Base-by-base conservation (phyloP, 2,797 vertebrate species). In the Dryobates pubescens region DNA sequence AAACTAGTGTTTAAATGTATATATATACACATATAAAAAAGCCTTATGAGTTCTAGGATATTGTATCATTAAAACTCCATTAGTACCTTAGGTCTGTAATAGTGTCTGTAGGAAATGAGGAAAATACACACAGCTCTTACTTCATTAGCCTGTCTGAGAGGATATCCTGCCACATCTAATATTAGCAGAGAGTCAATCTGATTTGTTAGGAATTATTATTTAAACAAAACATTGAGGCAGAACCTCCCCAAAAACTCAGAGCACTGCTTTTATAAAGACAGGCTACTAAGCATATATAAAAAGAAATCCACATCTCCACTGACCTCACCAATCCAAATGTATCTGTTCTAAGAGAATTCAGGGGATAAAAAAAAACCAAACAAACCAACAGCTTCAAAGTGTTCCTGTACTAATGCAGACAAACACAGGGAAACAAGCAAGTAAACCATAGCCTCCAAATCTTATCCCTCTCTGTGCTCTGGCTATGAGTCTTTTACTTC, bases 11-110 rank as follows among this genome's bases (percentile, higher is more conserved):
- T 96, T 94, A 95, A 97, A 92, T 88, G 89, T 87, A 69, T 16
- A 94, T 75, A 77, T 78, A 87, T 26, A 80, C 75, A 82, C 19
- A 95, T 80, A 79, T 76, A 87, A 26, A 80, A 79, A 82, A 23
- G 26, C 92, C 93, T 96, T 88, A 94, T 3, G 30, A 96, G 94
- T 92, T 97, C 92, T 90, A 96, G 90, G 96, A 96, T 96, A 96
- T 94, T 75, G 54, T 83, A 91, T 91, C 96, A 97, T 98, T 97
- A 97, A 98, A 97, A 97, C 89, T 93, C 96, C 96, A 98, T 97
- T 96, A 98, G 96, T 89, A 92, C 34, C 27, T 94, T 89, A 82
- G 91, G 91, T 95, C 93, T 97, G 96, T 97, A 96, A 97, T 96
- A 95, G 96, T 95, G 92, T 89, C 86, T 95, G 89, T 86, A 97